Percentiles rank a stretch among this genome's conserved stretches.
phyloP scores from a whole-genome alignment of 2,888 invertebrate species.

The Schizotus pectinicornis region DNA sequence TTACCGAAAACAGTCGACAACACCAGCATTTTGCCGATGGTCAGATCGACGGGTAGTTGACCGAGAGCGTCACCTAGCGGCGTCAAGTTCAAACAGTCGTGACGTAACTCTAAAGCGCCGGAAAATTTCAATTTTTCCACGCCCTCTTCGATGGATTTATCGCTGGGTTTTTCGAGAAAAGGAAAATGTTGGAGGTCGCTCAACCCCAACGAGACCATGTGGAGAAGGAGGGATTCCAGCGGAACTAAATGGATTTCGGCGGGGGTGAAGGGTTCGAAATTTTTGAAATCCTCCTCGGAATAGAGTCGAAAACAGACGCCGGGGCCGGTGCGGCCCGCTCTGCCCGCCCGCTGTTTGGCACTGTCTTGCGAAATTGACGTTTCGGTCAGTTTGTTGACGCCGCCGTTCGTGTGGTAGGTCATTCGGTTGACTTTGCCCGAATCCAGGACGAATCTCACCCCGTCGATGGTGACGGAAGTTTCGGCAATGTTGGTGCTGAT shows the following conservation, averaged over 20 bases:
- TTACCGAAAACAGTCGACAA: slow-evolving; percentile 90
- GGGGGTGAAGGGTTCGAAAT: slow-evolving; percentile 83
- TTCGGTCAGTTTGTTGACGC: slow-evolving; percentile 91
- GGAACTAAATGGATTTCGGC: slow-evolving; percentile 96
- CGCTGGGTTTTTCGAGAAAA: slow-evolving; percentile 91
- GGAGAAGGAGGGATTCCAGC: slow-evolving; percentile 85
- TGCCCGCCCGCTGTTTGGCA: slow-evolving; percentile 95
- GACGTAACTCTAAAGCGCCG: slow-evolving; percentile 80
- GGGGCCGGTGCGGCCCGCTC: slow-evolving; percentile 94
- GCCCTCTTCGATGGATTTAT: slow-evolving; percentile 84
- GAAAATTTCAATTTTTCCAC: slow-evolving; percentile 81
- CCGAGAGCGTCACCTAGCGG: slow-evolving; percentile 85
- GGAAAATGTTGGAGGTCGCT: slow-evolving; percentile 91
- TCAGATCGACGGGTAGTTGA: slow-evolving; percentile 91
- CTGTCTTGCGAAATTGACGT: slow-evolving; percentile 98
- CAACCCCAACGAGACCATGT: slow-evolving; percentile 94
- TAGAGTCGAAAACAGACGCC: slow-evolving; percentile 93
- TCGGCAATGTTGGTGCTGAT: slow-evolving; percentile 98
- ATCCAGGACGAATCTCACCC: slow-evolving; percentile 95
- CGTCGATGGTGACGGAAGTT: slow-evolving; percentile 98
- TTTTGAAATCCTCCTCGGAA: slow-evolving; percentile 80
- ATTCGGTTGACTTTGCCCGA: slow-evolving; percentile 94
- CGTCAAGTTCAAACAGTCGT: slow-evolving; percentile 71
- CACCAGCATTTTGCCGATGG: slow-evolving; percentile 94
- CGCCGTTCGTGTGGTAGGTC: slow-evolving; percentile 90